A percentile compares a stretch with the other conserved stretches of the same genome.
These are phyloP conservation scores for Sceloporus undulatus DNA, from an alignment of 2,113 vertebrate genomes.

Conservation along the genomic window DNA sequence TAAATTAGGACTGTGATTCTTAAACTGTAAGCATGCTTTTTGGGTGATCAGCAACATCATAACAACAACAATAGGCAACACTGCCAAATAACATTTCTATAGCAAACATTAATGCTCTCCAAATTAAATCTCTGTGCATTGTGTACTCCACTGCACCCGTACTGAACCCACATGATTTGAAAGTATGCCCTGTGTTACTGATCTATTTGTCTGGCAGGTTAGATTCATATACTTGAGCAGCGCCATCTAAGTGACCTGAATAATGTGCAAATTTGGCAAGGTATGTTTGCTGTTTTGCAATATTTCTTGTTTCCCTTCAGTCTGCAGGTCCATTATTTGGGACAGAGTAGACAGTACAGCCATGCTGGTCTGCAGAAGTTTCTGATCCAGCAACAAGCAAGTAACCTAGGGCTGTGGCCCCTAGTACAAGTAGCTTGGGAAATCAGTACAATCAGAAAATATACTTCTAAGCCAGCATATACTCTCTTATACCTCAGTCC, in stretches of 20 bases:
- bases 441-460: not conserved
- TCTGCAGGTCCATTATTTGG: not conserved
- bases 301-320: not conserved
- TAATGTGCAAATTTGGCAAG: not conserved
- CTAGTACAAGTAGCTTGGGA: not conserved
- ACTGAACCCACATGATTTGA: not conserved
- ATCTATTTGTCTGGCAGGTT: not conserved
- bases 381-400: not conserved
- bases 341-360: not conserved
- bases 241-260: not conserved
- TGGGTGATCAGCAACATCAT: not conserved
- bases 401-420: not conserved
- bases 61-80: not conserved
- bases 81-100: not conserved
- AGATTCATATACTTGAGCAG: not conserved
- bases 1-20: constrained; percentile 37
- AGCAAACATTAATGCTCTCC: not conserved
- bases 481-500: not conserved
- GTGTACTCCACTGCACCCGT: not conserved
- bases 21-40: constrained; percentile 15
- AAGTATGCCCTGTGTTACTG: not conserved
- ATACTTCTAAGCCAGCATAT: not conserved
- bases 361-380: not conserved
- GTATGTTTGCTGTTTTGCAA: not conserved
- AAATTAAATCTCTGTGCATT: not conserved